These are phyloP conservation scores for Marmota flaviventris DNA, from an alignment of 2,113 vertebrate genomes.

Conservation along the genomic window DNA sequence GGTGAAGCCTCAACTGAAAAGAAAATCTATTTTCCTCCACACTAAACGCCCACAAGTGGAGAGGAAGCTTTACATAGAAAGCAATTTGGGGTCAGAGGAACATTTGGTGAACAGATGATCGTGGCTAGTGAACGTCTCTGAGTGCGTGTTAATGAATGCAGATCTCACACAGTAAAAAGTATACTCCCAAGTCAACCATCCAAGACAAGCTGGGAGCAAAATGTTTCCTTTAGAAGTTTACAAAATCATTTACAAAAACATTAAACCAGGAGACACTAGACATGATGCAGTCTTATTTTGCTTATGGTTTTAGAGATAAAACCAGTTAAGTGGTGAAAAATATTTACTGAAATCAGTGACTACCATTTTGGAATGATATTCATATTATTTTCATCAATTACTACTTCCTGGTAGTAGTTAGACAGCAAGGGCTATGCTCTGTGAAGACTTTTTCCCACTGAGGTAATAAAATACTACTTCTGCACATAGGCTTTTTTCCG, in stretches of 20 bases:
- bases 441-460: constrained; percentile 1
- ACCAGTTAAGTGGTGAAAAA: background rate
- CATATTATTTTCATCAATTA: background rate
- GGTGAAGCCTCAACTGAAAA: background rate
- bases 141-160: background rate
- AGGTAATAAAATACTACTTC: constrained; percentile 6
- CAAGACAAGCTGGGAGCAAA: constrained; percentile 31
- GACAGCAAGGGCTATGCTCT: background rate
- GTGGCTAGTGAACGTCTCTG: background rate
- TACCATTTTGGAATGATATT: constrained; percentile 42
- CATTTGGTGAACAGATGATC: background rate
- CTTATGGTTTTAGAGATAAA: background rate
- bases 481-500: background rate
- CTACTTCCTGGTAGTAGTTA: background rate
- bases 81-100: background rate
- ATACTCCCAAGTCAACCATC: background rate
- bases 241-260: background rate
- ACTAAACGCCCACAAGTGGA: background rate
- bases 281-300: background rate
- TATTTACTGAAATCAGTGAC: constrained; percentile 10
- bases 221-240: constrained; percentile 22
- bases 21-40: background rate
- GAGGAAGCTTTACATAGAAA: constrained; percentile 8
- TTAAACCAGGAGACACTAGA: background rate
- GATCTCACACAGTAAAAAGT: background rate